A percentile compares a stretch with the other conserved stretches of the same genome.
Evolutionary conservation across 2,113 vertebrate species (phyloP).

Genomic region (Procavia capensis): DNA sequence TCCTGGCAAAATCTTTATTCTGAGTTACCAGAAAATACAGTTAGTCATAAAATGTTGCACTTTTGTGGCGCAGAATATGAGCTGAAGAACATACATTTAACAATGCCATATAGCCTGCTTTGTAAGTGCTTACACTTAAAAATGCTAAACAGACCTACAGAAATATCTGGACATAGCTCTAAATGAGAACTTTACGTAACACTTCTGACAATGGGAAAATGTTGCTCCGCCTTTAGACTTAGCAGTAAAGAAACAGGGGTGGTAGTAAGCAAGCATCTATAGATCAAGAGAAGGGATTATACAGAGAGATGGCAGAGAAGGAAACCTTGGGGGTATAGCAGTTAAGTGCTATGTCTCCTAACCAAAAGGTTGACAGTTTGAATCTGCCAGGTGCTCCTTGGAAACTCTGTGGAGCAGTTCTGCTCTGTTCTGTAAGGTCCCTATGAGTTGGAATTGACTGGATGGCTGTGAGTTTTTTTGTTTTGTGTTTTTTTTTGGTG

Average conservation of each 20-base stretch:
- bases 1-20: conserved; percentile 76
- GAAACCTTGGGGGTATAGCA: no score
- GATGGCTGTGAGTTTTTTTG: no score
- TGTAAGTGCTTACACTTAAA: not conserved
- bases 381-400: no score
- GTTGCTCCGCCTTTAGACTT: not conserved
- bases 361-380: no score
- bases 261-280: not conserved
- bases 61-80: not conserved
- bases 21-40: conserved; percentile 68
- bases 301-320: no score
- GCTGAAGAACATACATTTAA: not conserved
- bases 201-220: not conserved
- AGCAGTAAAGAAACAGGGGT: not conserved
- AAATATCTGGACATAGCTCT: not conserved
- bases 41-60: not conserved
- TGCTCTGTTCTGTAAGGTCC: no score
- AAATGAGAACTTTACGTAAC: not conserved
- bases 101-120: not conserved
- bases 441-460: no score
- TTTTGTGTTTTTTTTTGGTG: no score
- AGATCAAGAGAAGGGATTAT: not conserved
- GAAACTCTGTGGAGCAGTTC: no score
- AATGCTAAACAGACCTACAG: not conserved
- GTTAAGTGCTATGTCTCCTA: no score